Conservation (phyloP, 2,113 vertebrate genomes). For the Grallaria varia region DNA sequence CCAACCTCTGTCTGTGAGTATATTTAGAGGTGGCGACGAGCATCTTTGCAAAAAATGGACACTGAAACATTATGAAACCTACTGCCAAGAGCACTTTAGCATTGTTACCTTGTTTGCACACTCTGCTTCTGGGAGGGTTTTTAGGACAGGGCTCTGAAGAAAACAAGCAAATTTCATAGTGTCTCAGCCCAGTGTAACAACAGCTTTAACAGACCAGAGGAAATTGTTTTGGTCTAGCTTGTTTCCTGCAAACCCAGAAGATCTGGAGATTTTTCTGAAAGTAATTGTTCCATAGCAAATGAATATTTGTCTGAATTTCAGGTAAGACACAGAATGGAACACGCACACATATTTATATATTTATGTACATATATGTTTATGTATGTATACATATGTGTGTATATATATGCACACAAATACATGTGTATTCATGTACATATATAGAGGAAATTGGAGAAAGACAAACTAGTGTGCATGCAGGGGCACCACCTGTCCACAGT, state of each 20-base stretch:
- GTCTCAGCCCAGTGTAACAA: not conserved
- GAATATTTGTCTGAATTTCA: not conserved
- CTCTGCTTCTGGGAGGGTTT: not conserved
- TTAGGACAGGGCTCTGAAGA: not conserved
- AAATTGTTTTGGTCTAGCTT: not conserved
- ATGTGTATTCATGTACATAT: not conserved
- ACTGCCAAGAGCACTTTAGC: not conserved
- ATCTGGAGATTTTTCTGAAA: not conserved
- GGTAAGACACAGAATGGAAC: not conserved
- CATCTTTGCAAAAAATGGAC: not conserved
- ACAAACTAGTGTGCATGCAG: not conserved
- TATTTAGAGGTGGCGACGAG: not conserved
- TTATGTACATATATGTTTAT: not conserved
- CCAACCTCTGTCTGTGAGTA: not conserved
- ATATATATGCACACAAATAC: not conserved
- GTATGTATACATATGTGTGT: not conserved
- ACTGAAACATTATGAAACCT: not conserved
- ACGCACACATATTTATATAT: not conserved
- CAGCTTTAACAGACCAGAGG: not conserved
- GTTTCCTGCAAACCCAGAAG: not conserved
- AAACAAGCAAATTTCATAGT: not conserved
- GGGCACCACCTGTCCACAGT: no score
- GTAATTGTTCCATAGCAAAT: not conserved
- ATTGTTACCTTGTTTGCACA: not conserved
- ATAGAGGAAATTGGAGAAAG: not conserved